phyloP scores from a whole-genome alignment of 2,888 invertebrate species.

The Cephus pulcher region DNA sequence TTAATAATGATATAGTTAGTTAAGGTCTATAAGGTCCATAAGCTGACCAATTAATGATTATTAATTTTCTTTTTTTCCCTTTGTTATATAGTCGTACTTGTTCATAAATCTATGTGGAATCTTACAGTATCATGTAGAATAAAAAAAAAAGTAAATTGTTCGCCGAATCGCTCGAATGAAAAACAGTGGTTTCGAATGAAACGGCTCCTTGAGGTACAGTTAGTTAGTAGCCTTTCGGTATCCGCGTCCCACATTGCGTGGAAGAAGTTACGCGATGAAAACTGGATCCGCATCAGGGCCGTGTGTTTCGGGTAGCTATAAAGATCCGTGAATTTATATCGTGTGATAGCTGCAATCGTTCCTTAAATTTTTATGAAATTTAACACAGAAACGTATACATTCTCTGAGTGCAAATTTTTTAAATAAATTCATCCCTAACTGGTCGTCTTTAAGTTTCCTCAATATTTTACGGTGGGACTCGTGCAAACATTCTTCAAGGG shows the following conservation, averaged over 20 bases:
- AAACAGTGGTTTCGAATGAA: neutral
- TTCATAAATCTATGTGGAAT: neutral
- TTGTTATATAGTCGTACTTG: neutral
- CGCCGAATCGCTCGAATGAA: neutral
- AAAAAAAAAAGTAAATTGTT: neutral
- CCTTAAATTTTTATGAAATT: neutral
- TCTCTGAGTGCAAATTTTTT: neutral
- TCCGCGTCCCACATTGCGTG: conserved; percentile 39
- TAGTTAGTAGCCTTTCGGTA: conserved; percentile 54
- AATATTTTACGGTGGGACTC: conserved; percentile 7
- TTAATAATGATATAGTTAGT: neutral
- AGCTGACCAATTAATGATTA: neutral
- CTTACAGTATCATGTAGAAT: neutral
- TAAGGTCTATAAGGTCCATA: neutral
- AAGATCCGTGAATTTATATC: neutral
- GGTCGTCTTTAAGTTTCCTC: neutral
- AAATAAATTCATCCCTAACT: neutral
- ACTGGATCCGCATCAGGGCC: neutral
- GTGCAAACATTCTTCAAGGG: conserved; percentile 44
- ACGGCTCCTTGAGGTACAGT: conserved; percentile 36
- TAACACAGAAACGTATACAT: neutral
- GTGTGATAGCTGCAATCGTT: neutral
- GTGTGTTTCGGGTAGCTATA: neutral
- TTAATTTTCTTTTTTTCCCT: neutral
- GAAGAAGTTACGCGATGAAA: neutral